A percentile compares a stretch with the other conserved stretches of the same genome.
Conservation (phyloP, 2,797 vertebrate genomes). For the Crypturellus tataupa region DNA sequence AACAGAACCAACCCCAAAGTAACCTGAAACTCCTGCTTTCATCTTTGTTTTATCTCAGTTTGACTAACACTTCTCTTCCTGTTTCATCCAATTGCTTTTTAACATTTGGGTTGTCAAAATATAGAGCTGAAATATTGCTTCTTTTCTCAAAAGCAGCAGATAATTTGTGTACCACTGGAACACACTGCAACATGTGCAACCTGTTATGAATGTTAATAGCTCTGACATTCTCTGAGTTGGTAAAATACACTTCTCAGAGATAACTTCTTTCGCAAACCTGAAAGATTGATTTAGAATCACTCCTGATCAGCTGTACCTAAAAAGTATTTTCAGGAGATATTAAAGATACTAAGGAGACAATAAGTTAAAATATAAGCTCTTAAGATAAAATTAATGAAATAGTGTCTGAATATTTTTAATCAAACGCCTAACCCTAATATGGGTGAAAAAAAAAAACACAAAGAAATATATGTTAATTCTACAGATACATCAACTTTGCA, state of each 20-base stretch:
- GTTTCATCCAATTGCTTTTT: conserved; percentile 26
- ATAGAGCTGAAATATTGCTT: conserved; percentile 14
- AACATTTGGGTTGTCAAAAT: conserved; percentile 32
- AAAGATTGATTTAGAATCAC: neutral
- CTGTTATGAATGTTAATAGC: neutral
- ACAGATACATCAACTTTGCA: neutral
- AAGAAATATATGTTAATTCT: neutral
- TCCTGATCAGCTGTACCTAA: neutral
- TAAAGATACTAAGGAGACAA: too few species aligned
- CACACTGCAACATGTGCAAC: neutral
- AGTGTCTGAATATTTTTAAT: neutral
- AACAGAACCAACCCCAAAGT: neutral
- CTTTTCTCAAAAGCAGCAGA: neutral
- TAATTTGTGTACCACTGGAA: neutral
- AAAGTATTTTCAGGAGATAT: neutral
- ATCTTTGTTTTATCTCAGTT: conserved; percentile 63
- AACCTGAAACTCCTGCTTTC: conserved; percentile 35
- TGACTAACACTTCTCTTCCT: conserved; percentile 42
- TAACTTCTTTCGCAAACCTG: neutral
- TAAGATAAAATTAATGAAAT: neutral
- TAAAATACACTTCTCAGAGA: neutral
- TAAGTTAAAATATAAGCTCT: neutral
- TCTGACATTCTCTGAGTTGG: neutral
- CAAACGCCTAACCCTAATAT: neutral
- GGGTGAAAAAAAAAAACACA: neutral